Evolutionary conservation across 1,140 invertebrate species (phyloP).

Genomic region (Papilio helenus): DNA sequence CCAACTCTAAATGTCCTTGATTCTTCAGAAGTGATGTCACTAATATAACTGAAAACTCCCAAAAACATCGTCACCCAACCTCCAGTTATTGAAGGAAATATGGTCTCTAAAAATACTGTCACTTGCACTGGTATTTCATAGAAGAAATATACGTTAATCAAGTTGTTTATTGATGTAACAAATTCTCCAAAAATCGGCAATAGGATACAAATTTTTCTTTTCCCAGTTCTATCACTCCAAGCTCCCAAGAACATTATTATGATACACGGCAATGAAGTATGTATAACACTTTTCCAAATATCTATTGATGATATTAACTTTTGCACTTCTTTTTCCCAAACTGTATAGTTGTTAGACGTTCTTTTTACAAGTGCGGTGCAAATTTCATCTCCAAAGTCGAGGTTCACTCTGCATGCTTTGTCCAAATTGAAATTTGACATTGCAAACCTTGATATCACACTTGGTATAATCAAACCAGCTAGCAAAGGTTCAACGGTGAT

Average conservation of each 20-base stretch:
- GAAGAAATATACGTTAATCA: slow-evolving; percentile 91
- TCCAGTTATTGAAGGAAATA: slow-evolving; percentile 90
- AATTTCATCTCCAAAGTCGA: slow-evolving; percentile 78
- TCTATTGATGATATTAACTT: slow-evolving; percentile 83
- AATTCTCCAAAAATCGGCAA: slow-evolving; percentile 92
- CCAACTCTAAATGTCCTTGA: slow-evolving; percentile 92
- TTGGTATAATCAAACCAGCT: slow-evolving; percentile 83
- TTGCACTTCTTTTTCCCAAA: slow-evolving; percentile 81
- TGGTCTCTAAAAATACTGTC: slow-evolving; percentile 85
- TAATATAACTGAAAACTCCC: slow-evolving; percentile 95
- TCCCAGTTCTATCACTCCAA: slow-evolving; percentile 87
- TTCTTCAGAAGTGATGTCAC: slow-evolving; percentile 91
- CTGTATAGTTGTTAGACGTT: slow-evolving; percentile 72
- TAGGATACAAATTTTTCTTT: slow-evolving; percentile 92
- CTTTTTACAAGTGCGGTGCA: slow-evolving; percentile 82
- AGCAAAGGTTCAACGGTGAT: slow-evolving; percentile 85
- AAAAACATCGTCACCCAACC: slow-evolving; percentile 95
- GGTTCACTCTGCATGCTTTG: slow-evolving; percentile 85
- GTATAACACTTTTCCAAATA: slow-evolving; percentile 83
- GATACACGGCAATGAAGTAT: slow-evolving; percentile 83
- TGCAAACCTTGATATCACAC: slow-evolving; percentile 82
- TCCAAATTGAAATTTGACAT: slow-evolving; percentile 85
- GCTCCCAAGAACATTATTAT: slow-evolving; percentile 85
- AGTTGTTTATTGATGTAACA: slow-evolving; percentile 88
- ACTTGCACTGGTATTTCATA: slow-evolving; percentile 90